A percentile compares a stretch with the other conserved stretches of the same genome.
These are phyloP conservation scores for Epinephelus moara DNA, from an alignment of 2,113 vertebrate species.

Conservation along the genomic window DNA sequence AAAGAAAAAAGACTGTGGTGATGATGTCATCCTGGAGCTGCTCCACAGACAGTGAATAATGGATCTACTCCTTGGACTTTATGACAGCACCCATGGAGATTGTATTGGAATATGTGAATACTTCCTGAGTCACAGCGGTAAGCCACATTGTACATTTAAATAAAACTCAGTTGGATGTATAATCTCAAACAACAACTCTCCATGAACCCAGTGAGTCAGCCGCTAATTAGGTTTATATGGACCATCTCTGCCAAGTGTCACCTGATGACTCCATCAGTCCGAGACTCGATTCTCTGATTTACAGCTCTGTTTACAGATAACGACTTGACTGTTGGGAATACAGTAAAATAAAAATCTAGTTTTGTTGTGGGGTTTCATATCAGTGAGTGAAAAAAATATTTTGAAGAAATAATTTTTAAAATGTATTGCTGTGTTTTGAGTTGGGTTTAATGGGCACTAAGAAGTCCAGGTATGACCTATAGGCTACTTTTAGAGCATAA, in stretches of 20 bases:
- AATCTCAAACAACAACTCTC: background rate
- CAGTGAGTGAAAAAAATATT: no score
- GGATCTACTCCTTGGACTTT: slow-evolving; percentile 19
- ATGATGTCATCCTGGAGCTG: slow-evolving; percentile 49
- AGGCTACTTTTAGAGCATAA: no score
- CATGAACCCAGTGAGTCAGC: background rate
- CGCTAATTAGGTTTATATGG: background rate
- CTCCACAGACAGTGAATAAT: slow-evolving; percentile 45
- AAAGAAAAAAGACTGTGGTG: slow-evolving; percentile 26
- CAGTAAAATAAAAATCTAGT: background rate
- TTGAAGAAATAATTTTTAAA: no score
- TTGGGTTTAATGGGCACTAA: background rate
- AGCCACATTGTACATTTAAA: slow-evolving; percentile 1
- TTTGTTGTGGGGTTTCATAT: background rate
- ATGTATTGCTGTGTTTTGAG: background rate
- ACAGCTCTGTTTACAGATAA: background rate
- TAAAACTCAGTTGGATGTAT: slow-evolving; percentile 5
- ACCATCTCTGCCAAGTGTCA: background rate
- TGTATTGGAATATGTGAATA: background rate
- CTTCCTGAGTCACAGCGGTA: background rate
- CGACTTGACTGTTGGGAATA: background rate
- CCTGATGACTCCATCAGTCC: background rate
- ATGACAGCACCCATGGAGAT: slow-evolving; percentile 25
- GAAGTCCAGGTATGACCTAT: no score
- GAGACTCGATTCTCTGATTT: background rate